These are phyloP conservation scores for Orthonychiurus folsomi DNA, from an alignment of 2,888 invertebrate species.

Conservation along the genomic window DNA sequence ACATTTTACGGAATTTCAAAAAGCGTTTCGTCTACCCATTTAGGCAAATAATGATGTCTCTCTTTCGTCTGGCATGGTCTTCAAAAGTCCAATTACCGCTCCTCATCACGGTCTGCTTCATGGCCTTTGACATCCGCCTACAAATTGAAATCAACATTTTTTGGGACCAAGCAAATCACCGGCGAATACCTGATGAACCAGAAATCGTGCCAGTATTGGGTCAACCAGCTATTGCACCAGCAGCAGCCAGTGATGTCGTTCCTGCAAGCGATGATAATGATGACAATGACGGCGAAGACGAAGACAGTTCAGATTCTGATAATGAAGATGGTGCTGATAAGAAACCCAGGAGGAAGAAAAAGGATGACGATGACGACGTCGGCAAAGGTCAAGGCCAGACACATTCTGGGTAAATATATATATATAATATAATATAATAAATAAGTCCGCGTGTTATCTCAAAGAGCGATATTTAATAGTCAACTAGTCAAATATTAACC, in stretches of 20 bases:
- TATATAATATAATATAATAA: too few species aligned
- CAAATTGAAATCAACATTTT: conserved; percentile 55
- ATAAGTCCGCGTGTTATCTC: too few species aligned
- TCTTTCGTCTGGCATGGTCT: conserved; percentile 63
- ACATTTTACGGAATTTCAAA: too few species aligned
- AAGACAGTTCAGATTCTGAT: background rate
- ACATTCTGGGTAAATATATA: too few species aligned
- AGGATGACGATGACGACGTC: too few species aligned
- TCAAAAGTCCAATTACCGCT: conserved; percentile 59
- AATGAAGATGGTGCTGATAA: background rate
- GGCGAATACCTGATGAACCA: background rate
- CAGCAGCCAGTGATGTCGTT: background rate
- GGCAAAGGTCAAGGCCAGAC: too few species aligned
- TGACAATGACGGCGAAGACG: background rate
- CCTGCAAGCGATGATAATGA: background rate
- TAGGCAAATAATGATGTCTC: conserved; percentile 53
- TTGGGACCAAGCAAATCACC: conserved; percentile 4
- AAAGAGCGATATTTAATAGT: too few species aligned
- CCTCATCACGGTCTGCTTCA: conserved; percentile 56
- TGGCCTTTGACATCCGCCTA: conserved; percentile 58
- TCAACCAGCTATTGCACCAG: background rate
- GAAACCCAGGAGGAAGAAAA: too few species aligned
- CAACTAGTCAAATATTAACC: too few species aligned
- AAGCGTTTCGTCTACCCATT: too few species aligned
- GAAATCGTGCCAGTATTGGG: background rate